Evolutionary conservation across 2,888 invertebrate genomes (phyloP), one percentile per base, ranked within the genome.

Genomic region (Gari tellinella): DNA sequence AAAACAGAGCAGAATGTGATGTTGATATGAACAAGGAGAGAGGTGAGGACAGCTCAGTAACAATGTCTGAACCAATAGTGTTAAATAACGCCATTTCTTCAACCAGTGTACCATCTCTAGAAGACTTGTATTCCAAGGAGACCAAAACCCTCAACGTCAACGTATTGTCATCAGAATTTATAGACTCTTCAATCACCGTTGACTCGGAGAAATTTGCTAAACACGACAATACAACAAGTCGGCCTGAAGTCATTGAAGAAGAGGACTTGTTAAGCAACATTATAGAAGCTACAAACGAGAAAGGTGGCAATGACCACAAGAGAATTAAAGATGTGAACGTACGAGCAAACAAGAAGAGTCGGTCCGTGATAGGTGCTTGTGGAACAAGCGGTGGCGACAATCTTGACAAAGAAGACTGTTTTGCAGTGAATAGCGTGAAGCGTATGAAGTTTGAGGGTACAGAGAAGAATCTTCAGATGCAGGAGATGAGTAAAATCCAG

Each of bases 81-180:
- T 43, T 82, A 23, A 82, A 85, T 48, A 81, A 79, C 72, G 78
- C 74, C 15, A 52, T 78, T 10, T 43, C 65, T 12, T 41, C 73
- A 7, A 70, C 64, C 5, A 53, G 67, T 46, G 73, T 86, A 7
- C 82, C 85, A 0, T 76, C 80, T 14, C 72, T 94, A 37, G 93
- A 93, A 72, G 94, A 94, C 69, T 93, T 94, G 72, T 91, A 89
- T 83, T 89, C 93, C 41, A 94, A 94, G 88, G 94, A 94, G 72
- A 93, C 94, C 0, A 94, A 94, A 88, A 94, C 94, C 1, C 93
- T 94, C 45, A 94, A 94, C 82, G 93, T 94, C 0, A 94, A 94
- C 87, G 94, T 94, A 40, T 83, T 90, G 8, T 80, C 83, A 1
- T 84, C 84, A 25, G 87, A 86, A 41, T 85, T 75, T 23, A 79